Conservation (phyloP, 2,888 invertebrate genomes). For the Rhagium mordax region DNA sequence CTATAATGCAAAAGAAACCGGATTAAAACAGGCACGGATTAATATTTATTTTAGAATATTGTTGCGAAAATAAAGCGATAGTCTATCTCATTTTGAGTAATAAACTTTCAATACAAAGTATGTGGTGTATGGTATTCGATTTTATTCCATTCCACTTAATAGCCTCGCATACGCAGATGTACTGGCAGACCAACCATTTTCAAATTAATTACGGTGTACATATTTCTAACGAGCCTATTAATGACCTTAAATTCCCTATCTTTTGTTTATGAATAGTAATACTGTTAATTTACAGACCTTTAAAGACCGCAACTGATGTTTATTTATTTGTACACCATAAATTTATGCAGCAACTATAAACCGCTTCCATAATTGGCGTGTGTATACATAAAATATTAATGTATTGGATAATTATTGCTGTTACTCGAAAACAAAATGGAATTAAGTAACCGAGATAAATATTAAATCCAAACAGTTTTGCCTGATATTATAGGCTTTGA, state of each 20-base stretch:
- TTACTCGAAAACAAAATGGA: slow-evolving; percentile 8
- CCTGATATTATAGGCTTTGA: not conserved
- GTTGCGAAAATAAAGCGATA: too few species aligned
- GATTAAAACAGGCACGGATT: too few species aligned
- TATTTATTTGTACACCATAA: not conserved
- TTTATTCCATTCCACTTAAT: too few species aligned
- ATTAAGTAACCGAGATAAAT: not conserved
- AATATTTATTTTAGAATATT: too few species aligned
- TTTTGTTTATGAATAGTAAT: not conserved
- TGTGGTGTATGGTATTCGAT: too few species aligned
- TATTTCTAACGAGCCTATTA: not conserved
- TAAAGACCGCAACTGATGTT: slow-evolving; percentile 1
- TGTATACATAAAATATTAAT: not conserved
- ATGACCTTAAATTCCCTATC: not conserved
- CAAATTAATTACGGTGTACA: not conserved
- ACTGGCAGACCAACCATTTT: too few species aligned
- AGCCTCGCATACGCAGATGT: too few species aligned
- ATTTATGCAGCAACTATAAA: not conserved
- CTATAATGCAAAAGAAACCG: too few species aligned
- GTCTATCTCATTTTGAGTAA: too few species aligned
- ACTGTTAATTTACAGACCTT: not conserved
- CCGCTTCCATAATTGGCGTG: not conserved
- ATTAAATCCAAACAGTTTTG: not conserved
- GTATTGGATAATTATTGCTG: slow-evolving; percentile 14
- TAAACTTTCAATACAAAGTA: too few species aligned